Percentiles rank a stretch among this genome's conserved stretches.
Evolutionary conservation across 2,797 vertebrate species (phyloP).

Genomic region (Okamejei kenojei): DNA sequence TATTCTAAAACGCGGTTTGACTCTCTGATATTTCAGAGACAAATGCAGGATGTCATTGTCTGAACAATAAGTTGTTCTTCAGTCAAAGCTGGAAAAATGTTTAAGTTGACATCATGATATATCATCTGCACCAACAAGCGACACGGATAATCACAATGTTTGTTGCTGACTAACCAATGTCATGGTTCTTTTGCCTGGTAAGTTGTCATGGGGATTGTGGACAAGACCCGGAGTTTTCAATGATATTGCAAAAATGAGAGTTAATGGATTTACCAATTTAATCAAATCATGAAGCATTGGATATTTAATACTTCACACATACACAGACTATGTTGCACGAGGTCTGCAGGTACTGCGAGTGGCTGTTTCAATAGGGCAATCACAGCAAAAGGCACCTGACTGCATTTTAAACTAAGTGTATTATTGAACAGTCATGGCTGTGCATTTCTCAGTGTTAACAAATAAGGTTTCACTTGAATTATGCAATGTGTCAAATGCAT

Average conservation of each 20-base stretch:
- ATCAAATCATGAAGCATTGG: conserved; percentile 9
- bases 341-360: neutral
- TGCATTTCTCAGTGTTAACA: neutral
- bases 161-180: neutral
- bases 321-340: too few relatives aligned
- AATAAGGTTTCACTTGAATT: conserved; percentile 3
- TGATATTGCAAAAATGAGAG: neutral
- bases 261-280: neutral
- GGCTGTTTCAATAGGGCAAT: neutral
- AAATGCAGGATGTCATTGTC: neutral
- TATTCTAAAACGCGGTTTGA: too few relatives aligned
- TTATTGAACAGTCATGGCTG: neutral
- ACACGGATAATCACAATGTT: neutral
- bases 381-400: neutral
- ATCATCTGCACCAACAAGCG: neutral
- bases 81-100: neutral
- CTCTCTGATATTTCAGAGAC: too few relatives aligned
- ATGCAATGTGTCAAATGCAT: neutral
- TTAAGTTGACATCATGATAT: neutral
- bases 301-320: neutral
- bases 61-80: neutral
- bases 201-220: neutral
- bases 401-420: neutral
- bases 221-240: neutral
- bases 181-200: neutral